Evolutionary conservation across 2,888 invertebrate genomes (phyloP), one percentile per base, ranked within the genome.

Genomic region (Lepas anatifera): DNA sequence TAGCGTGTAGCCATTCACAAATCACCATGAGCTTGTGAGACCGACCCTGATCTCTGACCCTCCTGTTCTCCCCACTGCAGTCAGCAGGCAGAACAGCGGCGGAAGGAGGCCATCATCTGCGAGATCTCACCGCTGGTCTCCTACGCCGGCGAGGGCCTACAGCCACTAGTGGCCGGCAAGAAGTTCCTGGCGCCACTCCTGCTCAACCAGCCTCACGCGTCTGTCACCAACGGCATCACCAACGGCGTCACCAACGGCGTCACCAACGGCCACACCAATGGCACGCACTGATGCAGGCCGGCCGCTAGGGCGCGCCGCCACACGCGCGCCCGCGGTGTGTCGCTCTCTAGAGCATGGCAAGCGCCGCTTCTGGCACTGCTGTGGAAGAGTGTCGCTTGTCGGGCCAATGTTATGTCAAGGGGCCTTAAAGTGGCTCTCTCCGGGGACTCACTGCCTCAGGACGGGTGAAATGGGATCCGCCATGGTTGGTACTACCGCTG

Each of bases 71-170:
- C 25, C 29, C 32, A 0, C 22, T 48, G 8, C 58, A 58, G 58
- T 10, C 58, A 58, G 32, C 32, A 58, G 58, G 58, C 58, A 22
- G 10, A 35, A 22, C 58, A 35, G 58, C 16, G 35, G 58, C 35
- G 58, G 7, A 35, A 58, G 32, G 35, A 58, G 58, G 32, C 58
- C 8, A 2, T 82, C 37, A 78, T 82, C n/a, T 87, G 92, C 75
- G 98, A 98, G 82, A 89, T 98, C 71, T 95, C 95, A 18, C 95
- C 97, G 0, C 81, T 95, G 6, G 80, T 95, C 4, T 92, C 94
- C 0, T 97, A 95, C 75, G 88, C 87, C 64, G 97, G 97, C 2
- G 97, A 98, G 82, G 88, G 89, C 77, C 82, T 96, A 71, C 83
- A 85, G 69, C 80, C 84, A 6, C 78, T 87, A 46, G 89, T 89